These are phyloP conservation scores for Scolopax bukidnonensis DNA, from an alignment of 2,797 vertebrate genomes.

Conservation along the genomic window DNA sequence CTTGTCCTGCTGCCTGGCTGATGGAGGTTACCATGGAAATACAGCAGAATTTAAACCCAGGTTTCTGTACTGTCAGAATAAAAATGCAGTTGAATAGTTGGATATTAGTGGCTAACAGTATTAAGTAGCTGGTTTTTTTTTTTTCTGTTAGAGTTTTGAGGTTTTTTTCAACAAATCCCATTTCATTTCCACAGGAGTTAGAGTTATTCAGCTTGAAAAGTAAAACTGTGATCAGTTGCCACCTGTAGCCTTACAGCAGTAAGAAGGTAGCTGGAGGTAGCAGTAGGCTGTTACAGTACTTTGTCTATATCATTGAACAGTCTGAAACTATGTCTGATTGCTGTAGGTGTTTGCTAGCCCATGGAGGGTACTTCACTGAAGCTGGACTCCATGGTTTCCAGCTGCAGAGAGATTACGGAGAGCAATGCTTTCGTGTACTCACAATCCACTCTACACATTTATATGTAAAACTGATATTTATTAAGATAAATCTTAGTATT, in stretches of 20 bases:
- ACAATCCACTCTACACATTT: not conserved
- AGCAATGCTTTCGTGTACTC: not conserved
- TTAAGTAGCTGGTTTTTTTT: not conserved
- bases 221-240: not conserved
- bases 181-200: not conserved
- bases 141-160: not conserved
- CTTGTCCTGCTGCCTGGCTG: not conserved
- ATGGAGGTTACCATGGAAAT: not conserved
- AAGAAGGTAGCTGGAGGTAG: not conserved
- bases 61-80: not conserved
- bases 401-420: not conserved
- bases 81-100: not conserved
- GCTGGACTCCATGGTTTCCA: not conserved
- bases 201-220: not conserved
- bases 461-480: not conserved
- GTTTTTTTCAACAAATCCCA: not conserved
- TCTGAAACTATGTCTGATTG: not conserved
- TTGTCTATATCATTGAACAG: not conserved
- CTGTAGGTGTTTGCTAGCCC: not conserved
- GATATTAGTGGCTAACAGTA: not conserved
- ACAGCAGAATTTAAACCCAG: not conserved
- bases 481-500: not conserved
- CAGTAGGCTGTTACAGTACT: not conserved
- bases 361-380: rapidly evolving
- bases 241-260: not conserved